Base-by-base conservation (phyloP, 2,113 vertebrate species). In the Epinephelus moara region DNA sequence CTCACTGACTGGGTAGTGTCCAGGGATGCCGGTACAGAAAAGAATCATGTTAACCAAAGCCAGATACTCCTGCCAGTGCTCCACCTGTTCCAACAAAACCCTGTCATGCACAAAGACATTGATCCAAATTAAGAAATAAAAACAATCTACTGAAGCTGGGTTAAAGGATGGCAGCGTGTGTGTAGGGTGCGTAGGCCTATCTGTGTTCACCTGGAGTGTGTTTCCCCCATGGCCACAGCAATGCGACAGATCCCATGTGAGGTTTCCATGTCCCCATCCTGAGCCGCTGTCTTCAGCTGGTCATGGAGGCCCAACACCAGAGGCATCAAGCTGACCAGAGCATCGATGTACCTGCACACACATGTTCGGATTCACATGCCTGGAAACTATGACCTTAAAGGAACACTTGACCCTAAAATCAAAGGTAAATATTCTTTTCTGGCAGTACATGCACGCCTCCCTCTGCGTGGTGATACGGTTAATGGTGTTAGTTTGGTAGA, bases 1-100 rank as follows among this genome's bases (percentile, higher is more conserved):
- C 95, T 99, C 98, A 0, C 97, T 97, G 90, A 99, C 98, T 0
- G 98, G 98, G 82, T 98, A 99, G 87, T 99, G 97, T 49, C 98
- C 98, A 0, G 98, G 97, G 85, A 98, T 97, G 30, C 97, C 97
- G 0, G 98, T 99, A 88, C 98, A 99, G 94, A 98, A 99, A 93
- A 99, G 97, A 88, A 99, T 99, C 98, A 99, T 99, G 94, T 98
- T 99, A 84, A 99, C 98, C 69, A 99, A 91, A 47, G 98, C 97
- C 91, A 99, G 94, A 76, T 98, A 99, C 78, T 96, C 97, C 55
- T 99, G 98, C 98, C 98, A 99, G 91, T 97, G 97, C 60, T 98
- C 98, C 75, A 98, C 96, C 87, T 98, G 98, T 73, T 99, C 97
- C 94, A 99, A 82, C 80, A 99, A 95, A 53, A 97, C 95, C 95